phyloP scores from a whole-genome alignment of 2,113 vertebrate species.

The Balaeniceps rex region DNA sequence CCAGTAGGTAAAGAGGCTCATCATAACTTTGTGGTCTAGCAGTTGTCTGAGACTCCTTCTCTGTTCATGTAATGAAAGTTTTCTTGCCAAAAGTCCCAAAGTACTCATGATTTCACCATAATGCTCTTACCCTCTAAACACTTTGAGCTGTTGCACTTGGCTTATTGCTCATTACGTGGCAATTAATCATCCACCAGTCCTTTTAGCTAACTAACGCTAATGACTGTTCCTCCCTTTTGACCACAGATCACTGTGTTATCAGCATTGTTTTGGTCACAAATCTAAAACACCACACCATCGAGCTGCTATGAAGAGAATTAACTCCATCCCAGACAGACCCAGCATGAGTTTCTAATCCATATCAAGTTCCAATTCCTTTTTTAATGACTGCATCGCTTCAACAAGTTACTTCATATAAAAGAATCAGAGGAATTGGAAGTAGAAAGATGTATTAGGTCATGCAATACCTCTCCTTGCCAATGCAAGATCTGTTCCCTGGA shows the following conservation, averaged over 20 bases:
- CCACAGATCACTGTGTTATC: not conserved
- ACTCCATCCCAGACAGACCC: not conserved
- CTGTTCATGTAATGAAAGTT: not conserved
- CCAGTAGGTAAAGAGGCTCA: no score
- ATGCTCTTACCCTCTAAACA: no score
- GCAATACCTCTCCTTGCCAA: not conserved
- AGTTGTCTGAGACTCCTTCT: not conserved
- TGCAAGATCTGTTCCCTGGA: not conserved
- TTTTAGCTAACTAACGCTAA: not conserved
- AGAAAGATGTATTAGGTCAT: not conserved
- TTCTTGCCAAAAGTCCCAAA: not conserved
- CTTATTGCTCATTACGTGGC: no score
- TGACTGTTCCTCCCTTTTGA: not conserved
- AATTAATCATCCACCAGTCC: not conserved
- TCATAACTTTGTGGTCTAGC: not conserved
- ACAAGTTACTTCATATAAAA: not conserved
- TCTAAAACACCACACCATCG: accelerated
- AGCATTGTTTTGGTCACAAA: not conserved
- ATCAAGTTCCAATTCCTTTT: not conserved
- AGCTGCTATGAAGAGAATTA: not conserved
- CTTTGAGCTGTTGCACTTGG: not conserved
- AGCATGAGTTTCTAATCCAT: not conserved
- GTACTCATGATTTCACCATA: not conserved
- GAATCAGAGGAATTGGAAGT: not conserved
- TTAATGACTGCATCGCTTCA: not conserved